phyloP scores from a whole-genome alignment of 2,888 invertebrate species.

The Cylindroiulus punctatus region DNA sequence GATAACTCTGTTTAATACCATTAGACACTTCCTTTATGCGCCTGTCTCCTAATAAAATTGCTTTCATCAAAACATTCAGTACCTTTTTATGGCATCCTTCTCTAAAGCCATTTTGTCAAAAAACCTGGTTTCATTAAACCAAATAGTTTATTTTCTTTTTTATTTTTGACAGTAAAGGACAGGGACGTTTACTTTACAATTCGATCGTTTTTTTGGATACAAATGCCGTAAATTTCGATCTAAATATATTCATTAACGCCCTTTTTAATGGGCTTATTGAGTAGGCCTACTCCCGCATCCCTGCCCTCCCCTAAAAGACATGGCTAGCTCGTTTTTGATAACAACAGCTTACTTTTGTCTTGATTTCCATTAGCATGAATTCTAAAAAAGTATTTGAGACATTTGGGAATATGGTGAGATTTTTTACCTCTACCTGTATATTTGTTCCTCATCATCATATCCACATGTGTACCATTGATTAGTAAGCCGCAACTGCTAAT shows the following conservation, averaged over 20 bases:
- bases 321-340: neutral
- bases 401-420: too few species aligned
- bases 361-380: too few species aligned
- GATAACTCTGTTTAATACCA: conserved; percentile 7
- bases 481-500: too few species aligned
- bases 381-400: too few species aligned
- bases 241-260: conserved; percentile 19
- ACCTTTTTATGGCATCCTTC: neutral
- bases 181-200: neutral
- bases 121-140: conserved; percentile 9
- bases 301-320: too few species aligned
- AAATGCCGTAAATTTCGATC: conserved; percentile 16
- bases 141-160: neutral
- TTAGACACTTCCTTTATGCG: neutral
- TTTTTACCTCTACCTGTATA: too few species aligned
- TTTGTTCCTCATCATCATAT: neutral
- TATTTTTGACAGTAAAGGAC: conserved; percentile 19
- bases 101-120: neutral
- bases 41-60: conserved; percentile 4
- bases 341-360: neutral
- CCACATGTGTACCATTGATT: neutral
- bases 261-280: neutral
- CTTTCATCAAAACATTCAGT: conserved; percentile 1
- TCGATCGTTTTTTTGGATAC: neutral
- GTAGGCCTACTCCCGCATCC: too few species aligned